phyloP scores from a whole-genome alignment of 2,797 vertebrate species.

The Scolopax bukidnonensis region DNA sequence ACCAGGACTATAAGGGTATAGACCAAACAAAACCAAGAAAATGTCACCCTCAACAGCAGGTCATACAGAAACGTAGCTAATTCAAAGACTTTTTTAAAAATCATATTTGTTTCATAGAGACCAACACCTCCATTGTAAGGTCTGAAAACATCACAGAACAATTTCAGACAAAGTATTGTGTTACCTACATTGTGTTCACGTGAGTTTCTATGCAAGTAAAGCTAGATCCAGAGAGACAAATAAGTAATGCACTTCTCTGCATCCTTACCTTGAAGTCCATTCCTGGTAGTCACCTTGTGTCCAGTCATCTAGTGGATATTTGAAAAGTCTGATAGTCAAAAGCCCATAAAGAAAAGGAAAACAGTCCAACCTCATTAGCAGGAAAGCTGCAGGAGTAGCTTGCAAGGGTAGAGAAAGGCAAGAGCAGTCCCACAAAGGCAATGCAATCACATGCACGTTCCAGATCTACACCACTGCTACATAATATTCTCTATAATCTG shows the following conservation, averaged over 20 bases:
- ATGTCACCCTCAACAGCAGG: background rate
- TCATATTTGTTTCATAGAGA: background rate
- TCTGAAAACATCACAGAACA: background rate
- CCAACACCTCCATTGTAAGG: background rate
- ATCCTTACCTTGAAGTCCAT: background rate
- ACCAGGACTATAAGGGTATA: background rate
- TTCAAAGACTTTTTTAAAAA: background rate
- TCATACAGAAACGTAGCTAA: background rate
- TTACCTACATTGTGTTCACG: background rate
- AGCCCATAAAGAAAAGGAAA: background rate
- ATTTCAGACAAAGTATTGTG: background rate
- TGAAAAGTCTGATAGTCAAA: background rate
- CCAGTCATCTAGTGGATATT: background rate
- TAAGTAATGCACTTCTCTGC: background rate
- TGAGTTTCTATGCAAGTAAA: background rate
- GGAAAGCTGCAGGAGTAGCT: background rate
- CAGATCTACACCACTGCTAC: background rate
- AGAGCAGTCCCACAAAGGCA: background rate
- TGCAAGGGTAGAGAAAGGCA: background rate
- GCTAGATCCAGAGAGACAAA: background rate
- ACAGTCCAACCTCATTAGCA: background rate
- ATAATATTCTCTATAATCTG: background rate
- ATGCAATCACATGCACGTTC: rapidly evolving
- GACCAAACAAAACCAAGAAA: background rate
- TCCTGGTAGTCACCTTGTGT: background rate